Evolutionary conservation across 2,797 vertebrate species (phyloP), one percentile per base, ranked within the genome.

Genomic region (Austrolebias charrua): DNA sequence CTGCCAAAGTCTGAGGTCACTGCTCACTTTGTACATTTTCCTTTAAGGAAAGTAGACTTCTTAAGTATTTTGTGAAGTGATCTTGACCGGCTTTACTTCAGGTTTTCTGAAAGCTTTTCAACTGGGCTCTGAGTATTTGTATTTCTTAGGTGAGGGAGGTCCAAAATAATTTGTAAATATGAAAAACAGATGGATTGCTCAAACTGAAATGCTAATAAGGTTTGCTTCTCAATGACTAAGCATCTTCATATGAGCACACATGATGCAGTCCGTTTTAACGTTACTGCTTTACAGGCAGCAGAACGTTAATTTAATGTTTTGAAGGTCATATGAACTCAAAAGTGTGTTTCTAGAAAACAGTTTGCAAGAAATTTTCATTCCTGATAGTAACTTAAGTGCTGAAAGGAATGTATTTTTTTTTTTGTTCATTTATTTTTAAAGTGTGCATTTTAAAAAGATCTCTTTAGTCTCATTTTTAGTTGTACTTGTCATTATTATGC

Each of bases 141-240:
- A 86, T 90, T 80, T 88, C 79, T 88, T 82, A 75, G 69, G 63
- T 80, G 62, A 75, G 61, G 12, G 1, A 40, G 38, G 38, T 35
- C 69, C 62, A 87, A 89, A 88, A 90, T 82, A 83, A 90, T 90
- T 91, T 89, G 80, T 77, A 78, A 86, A 79, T 87, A 85, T 86
- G 82, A 85, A 89, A 89, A 89, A 71, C 79, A 83, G 82, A 88
- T 81, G 72, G 67, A 80, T 79, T 24, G 66, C 73, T 68, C 71
- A 52, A 77, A 73, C 74, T 80, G 63, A 80, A 87, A 89, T 90
- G 66, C 68, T 86, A 86, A 91, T 88, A 65, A 84, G 78, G 52
- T 54, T 44, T 80, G 19, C 52, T 82, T 44, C 61, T 71, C 28
- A 31, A 55, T 69, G 80, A 60, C 66, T 46, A 47, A 77, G 47